Base-by-base conservation (phyloP, 2,113 vertebrate genomes). In the Trachemys scripta region DNA sequence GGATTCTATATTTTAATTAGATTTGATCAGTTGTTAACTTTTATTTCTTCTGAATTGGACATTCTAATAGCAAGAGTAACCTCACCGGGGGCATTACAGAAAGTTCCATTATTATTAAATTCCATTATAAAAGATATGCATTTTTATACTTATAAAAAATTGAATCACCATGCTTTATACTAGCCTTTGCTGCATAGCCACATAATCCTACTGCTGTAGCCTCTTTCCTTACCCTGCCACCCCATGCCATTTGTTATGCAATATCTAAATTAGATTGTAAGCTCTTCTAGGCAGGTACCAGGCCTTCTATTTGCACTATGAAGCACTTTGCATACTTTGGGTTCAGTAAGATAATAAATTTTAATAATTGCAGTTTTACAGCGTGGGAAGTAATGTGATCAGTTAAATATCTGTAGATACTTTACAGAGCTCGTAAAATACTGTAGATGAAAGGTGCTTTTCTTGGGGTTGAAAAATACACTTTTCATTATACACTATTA, bases 21-120 rank as follows among this genome's bases (percentile, higher is more conserved):
- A 95, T 97, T 96, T 97, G 94, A 94, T 95, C 93, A 93, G 92
- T 91, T 97, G 94, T 97, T 97, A 97, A 97, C 89, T 96, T 97
- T 97, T 96, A 97, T 97, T 97, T 88, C 88, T 90, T 91, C 87
- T 92, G 87, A 96, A 95, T 38, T 92, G 94, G 31, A 97, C 82
- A 94, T 92, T 97, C 65, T 96, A 91, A 94, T 86, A 97, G 81
- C 81, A 94, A 91, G 31, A 50, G 62, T 90, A 97, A 94, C 83
- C 45, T 96, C 42, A 56, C 79, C 49, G 88, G 79, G 31, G 56
- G 20, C 80, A 91, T 90, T 94, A 93, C 13, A 59, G 90, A 95
- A 88, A 95, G 24, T 86, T 94, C 78, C 80, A 79, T 89, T 95
- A 82, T 85, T 90, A 89, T 75, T 86, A 62, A 91, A 92, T 84